Evolutionary conservation across 2,888 invertebrate genomes (phyloP).

Genomic region (Thecophora atra): DNA sequence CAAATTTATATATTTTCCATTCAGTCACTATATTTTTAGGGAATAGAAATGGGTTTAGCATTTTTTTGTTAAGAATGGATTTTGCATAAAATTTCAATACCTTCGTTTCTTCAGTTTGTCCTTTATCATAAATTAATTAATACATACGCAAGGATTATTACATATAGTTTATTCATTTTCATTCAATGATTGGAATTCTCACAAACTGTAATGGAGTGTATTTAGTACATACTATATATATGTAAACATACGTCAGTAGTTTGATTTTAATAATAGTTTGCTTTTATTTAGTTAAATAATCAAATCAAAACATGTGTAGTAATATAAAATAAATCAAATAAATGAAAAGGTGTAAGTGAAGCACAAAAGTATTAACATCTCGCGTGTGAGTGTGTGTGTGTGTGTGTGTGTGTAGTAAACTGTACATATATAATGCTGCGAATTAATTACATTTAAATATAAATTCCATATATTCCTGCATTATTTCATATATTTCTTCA

Average conservation of each 20-base stretch:
- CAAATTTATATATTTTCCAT: no score
- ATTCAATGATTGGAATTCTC: constrained; percentile 48
- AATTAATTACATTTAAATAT: constrained; percentile 22
- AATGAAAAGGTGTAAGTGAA: background rate
- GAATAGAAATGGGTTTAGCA: no score
- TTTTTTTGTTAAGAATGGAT: no score
- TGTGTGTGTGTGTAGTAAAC: constrained; percentile 38
- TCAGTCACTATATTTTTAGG: no score
- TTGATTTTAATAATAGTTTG: constrained; percentile 40
- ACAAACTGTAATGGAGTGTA: constrained; percentile 44
- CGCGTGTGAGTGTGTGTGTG: no score
- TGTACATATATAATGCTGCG: constrained; percentile 47
- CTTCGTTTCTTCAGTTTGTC: constrained; percentile 42
- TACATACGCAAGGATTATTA: constrained; percentile 45
- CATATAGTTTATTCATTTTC: constrained; percentile 51
- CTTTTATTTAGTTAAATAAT: constrained; percentile 41
- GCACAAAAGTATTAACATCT: background rate
- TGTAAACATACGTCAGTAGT: constrained; percentile 33
- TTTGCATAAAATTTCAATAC: background rate
- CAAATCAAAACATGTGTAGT: constrained; percentile 16
- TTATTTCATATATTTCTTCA: constrained; percentile 1
- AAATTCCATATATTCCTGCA: constrained; percentile 7
- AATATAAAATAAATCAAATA: constrained; percentile 22
- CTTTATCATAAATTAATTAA: constrained; percentile 41
- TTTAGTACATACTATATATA: constrained; percentile 35